phyloP scores from a whole-genome alignment of 1,140 invertebrate species.

The Medauroidea extradentata region DNA sequence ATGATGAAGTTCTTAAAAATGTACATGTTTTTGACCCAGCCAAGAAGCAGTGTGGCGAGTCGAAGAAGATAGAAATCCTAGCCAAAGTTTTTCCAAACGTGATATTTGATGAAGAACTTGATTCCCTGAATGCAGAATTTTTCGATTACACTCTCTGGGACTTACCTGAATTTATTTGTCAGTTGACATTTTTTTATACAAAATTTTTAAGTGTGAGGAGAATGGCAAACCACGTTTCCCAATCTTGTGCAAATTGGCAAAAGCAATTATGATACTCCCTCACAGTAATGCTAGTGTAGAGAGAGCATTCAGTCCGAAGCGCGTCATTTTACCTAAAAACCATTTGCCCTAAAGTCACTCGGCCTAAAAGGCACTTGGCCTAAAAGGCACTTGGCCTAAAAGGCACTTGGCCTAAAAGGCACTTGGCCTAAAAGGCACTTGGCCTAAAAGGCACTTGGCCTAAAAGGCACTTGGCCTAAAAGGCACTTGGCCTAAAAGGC shows the following conservation, averaged over 20 bases:
- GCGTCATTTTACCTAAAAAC: no score
- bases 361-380: no score
- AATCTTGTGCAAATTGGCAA: not conserved
- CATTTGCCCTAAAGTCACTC: no score
- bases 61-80: not conserved
- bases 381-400: no score
- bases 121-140: slow-evolving; percentile 1
- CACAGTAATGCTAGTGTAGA: not conserved
- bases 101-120: not conserved
- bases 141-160: not conserved
- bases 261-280: not conserved
- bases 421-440: no score
- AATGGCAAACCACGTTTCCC: not conserved
- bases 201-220: not conserved
- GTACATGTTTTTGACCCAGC: not conserved
- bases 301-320: not conserved
- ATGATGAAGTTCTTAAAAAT: not conserved
- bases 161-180: not conserved
- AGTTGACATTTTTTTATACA: not conserved
- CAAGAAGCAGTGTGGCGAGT: not conserved
- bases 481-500: no score
- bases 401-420: no score
- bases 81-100: not conserved
- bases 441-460: no score
- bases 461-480: no score